Evolutionary conservation across 2,113 vertebrate species (phyloP), one percentile per base, ranked within the genome.

Genomic region (Physeter macrocephalus): DNA sequence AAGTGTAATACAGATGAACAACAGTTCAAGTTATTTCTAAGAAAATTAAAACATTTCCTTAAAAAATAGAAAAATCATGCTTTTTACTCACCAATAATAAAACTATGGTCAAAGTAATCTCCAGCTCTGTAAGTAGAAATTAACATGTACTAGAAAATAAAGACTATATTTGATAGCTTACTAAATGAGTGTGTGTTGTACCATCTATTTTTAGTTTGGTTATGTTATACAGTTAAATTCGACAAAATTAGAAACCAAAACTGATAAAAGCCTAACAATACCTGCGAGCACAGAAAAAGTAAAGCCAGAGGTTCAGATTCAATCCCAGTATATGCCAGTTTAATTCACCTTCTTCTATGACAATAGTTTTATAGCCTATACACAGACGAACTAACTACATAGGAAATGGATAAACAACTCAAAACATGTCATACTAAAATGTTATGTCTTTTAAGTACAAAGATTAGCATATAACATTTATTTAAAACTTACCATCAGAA

Each of bases 401-500:
- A 89, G 41, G 66, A 94, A 88, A 88, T 54, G 86, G 31, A 49
- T 57, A 91, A 95, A 95, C 82, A 96, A 69, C 23, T 59, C 41
- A 91, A 97, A 95, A 57, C 2, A 95, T 62, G 9, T 90, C 25
- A 81, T 43, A 81, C 23, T 57, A 66, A 36, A 9, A 67, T 54
- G 39, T 61, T 34, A 25, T 49, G 17, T 84, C 34, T 83, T 78
- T 92, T 67, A 93, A 82, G 85, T 57, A 93, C 43, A 95, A 43
- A 93, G 41, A 87, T 61, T 14, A 90, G 13, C 27, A 72, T 3
- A n/a, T 23, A 86, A 75, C 25, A 52, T 64, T 71, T 52, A 81
- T 27, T 86, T 31, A 4, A 34, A 57, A 93, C 99, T 99, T 98
- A 99, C 99, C 99, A 98, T 99, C 99, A 94, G 99, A 99, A 98